These are phyloP conservation scores for Mergus octosetaceus DNA, from an alignment of 2,797 vertebrate genomes.

Conservation along the genomic window DNA sequence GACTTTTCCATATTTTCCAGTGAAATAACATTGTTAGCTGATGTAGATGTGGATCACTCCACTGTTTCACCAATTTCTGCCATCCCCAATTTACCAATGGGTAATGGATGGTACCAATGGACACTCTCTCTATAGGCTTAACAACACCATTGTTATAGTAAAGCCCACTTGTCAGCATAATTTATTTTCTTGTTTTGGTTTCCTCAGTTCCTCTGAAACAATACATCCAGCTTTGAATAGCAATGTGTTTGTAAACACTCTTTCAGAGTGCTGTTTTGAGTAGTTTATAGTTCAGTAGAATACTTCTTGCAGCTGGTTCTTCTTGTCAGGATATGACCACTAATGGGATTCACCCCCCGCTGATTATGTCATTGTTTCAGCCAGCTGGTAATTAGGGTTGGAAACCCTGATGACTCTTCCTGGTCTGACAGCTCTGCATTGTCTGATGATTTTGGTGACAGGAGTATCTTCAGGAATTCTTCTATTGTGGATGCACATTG, in stretches of 20 bases:
- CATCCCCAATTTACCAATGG: not conserved
- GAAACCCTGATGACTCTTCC: not conserved
- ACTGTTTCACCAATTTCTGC: not conserved
- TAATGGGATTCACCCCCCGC: not conserved
- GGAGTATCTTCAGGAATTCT: not conserved
- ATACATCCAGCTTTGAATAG: not conserved
- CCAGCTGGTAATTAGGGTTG: not conserved
- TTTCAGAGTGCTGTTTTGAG: not conserved
- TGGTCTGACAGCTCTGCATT: not conserved
- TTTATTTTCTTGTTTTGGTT: conserved; percentile 13
- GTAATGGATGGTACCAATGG: not conserved
- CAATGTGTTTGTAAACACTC: conserved; percentile 23
- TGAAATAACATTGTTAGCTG: not conserved
- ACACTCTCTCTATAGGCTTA: not conserved
- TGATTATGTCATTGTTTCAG: not conserved
- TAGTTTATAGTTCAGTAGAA: not conserved
- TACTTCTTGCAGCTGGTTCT: not conserved
- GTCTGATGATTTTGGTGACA: not conserved
- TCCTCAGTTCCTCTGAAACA: not conserved
- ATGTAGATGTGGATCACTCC: not conserved
- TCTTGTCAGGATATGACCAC: conserved; percentile 1
- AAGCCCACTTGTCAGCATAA: not conserved
- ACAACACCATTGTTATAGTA: not conserved
- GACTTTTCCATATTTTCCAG: not conserved
- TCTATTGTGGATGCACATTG: not conserved